Conservation (phyloP, 2,888 invertebrate species). For the Leucania comma region DNA sequence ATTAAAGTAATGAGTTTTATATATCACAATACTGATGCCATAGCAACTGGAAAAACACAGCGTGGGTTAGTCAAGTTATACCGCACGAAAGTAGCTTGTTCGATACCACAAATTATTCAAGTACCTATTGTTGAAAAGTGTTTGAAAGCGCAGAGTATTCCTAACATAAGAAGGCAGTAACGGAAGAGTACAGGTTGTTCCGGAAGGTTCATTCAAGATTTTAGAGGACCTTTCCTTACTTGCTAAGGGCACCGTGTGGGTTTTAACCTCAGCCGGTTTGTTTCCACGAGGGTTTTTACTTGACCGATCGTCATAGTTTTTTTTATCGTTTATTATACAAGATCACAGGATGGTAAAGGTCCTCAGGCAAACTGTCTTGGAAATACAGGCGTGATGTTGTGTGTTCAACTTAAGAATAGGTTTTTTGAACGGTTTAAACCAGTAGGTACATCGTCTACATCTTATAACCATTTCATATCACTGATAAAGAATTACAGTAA, state of each 20-base stretch:
- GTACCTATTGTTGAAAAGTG: no score
- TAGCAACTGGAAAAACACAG: not conserved
- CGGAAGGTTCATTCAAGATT: not conserved
- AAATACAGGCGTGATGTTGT: not conserved
- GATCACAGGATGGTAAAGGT: no score
- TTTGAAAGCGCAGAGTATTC: not conserved
- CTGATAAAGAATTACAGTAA: not conserved
- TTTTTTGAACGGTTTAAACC: no score
- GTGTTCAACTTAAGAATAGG: not conserved
- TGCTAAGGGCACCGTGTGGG: not conserved
- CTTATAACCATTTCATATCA: no score
- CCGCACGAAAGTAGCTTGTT: no score
- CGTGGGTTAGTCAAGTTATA: no score
- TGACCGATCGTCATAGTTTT: not conserved
- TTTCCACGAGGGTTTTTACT: no score
- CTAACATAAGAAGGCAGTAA: not conserved
- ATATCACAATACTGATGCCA: not conserved
- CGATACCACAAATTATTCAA: no score
- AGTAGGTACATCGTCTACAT: no score
- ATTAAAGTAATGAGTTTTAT: not conserved
- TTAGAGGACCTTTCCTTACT: not conserved
- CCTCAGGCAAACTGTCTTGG: not conserved
- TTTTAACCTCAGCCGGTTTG: not conserved
- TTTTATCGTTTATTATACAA: no score
- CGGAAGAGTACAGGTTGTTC: not conserved